Percentiles rank a stretch among this genome's conserved stretches.
Conservation (phyloP, 2,113 vertebrate genomes). For the Barnardius zonarius region DNA sequence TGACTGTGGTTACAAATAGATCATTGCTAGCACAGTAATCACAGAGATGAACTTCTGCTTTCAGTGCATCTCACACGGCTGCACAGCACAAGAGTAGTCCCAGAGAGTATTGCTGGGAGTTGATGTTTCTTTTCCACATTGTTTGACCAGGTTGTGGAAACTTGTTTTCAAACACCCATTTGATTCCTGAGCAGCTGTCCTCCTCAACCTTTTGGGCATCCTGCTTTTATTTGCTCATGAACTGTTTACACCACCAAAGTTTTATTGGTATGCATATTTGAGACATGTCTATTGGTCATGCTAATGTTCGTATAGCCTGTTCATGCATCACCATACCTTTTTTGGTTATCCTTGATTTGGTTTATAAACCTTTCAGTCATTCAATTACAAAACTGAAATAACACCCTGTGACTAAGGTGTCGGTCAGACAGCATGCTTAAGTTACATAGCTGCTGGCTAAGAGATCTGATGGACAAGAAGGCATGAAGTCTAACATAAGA, state of each 20-base stretch:
- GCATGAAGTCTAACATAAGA: background rate
- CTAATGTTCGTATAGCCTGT: background rate
- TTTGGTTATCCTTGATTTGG: background rate
- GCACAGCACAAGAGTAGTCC: background rate
- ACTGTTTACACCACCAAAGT: background rate
- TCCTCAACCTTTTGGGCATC: background rate
- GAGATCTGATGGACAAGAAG: background rate
- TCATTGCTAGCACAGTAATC: background rate
- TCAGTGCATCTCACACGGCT: background rate
- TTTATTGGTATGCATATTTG: background rate
- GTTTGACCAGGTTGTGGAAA: background rate
- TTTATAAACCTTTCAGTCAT: conserved; percentile 1
- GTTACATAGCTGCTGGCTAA: background rate
- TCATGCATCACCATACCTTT: background rate
- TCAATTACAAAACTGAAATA: background rate
- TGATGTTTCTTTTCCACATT: background rate
- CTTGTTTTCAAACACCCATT: background rate
- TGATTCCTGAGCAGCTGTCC: background rate
- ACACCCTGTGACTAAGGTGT: background rate
- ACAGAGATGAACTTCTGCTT: background rate
- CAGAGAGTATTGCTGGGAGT: background rate
- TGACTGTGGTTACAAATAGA: background rate
- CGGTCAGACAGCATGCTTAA: background rate
- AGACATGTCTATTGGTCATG: background rate
- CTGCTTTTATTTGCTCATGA: conserved; percentile 21